A percentile compares a stretch with the other conserved stretches of the same genome.
These are phyloP conservation scores for Diadophis punctatus DNA, from an alignment of 2,113 vertebrate genomes.

Conservation along the genomic window DNA sequence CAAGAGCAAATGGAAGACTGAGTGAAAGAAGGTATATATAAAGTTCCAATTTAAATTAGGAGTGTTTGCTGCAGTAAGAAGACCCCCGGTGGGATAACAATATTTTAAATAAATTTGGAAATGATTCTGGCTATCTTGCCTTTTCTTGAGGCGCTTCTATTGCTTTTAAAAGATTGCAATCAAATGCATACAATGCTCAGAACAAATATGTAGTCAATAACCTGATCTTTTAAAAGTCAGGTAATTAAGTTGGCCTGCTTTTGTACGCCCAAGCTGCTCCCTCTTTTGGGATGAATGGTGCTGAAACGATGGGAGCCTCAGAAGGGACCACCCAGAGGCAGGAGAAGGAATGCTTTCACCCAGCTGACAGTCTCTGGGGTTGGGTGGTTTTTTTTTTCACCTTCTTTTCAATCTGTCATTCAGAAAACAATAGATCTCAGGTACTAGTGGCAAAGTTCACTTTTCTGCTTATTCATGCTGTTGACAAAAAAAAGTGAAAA, in stretches of 20 bases:
- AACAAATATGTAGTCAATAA: background rate
- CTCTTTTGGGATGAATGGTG: constrained; percentile 4
- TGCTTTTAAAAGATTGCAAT: background rate
- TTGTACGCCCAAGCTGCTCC: background rate
- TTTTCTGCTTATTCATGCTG: constrained; percentile 24
- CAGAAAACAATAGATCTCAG: constrained; percentile 24
- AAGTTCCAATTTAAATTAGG: background rate
- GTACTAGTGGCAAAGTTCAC: constrained; percentile 28
- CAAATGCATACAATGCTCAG: background rate
- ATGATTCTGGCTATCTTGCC: background rate
- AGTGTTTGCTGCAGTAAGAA: background rate
- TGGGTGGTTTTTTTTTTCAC: background rate
- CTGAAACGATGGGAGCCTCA: background rate
- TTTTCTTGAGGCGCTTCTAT: background rate
- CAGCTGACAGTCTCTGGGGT: constrained; percentile 11
- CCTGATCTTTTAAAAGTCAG: background rate
- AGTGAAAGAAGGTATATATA: background rate
- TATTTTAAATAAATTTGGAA: background rate
- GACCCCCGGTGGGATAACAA: background rate
- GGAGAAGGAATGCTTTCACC: constrained; percentile 28
- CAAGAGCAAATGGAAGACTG: background rate
- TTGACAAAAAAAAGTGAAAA: background rate
- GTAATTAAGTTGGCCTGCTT: constrained; percentile 8
- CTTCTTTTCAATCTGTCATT: constrained; percentile 32
- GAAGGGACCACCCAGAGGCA: constrained; percentile 18